Conservation (phyloP, 2,797 vertebrate species). For the Furcifer pardalis region DNA sequence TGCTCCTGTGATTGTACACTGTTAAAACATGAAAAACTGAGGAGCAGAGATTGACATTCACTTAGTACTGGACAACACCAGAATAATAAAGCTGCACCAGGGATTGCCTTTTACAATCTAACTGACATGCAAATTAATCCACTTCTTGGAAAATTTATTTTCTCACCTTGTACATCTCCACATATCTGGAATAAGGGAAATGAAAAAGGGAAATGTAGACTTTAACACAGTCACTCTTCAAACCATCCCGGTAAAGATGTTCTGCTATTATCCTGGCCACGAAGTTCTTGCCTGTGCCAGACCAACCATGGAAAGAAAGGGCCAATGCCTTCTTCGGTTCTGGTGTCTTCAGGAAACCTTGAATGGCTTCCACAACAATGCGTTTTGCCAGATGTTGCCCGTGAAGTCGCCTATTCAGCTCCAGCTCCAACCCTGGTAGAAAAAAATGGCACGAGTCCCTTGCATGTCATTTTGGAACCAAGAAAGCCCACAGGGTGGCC, state of each 20-base stretch:
- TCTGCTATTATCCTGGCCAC: slow-evolving; percentile 89
- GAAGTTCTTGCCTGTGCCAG: slow-evolving; percentile 96
- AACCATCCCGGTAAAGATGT: slow-evolving; percentile 89
- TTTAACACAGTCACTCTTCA: slow-evolving; percentile 89
- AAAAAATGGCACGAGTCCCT: not conserved
- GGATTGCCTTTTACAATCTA: not conserved
- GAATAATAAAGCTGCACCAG: not conserved
- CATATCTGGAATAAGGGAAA: slow-evolving; percentile 86
- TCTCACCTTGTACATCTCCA: slow-evolving; percentile 92
- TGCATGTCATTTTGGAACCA: not conserved
- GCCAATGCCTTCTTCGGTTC: slow-evolving; percentile 84
- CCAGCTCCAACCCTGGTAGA: slow-evolving; percentile 83
- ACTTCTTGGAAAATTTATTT: not conserved
- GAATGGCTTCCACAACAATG: slow-evolving; percentile 81
- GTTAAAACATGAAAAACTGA: not conserved
- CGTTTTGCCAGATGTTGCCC: slow-evolving; percentile 91
- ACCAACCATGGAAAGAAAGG: slow-evolving; percentile 96
- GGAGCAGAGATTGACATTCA: not conserved
- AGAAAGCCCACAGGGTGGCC: not conserved
- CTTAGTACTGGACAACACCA: not conserved
- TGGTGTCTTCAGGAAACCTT: slow-evolving; percentile 82
- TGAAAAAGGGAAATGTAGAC: slow-evolving; percentile 91
- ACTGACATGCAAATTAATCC: not conserved
- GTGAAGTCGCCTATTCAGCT: slow-evolving; percentile 85
- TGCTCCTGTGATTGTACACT: not conserved